Percentiles rank a stretch among this genome's conserved stretches.
phyloP scores from a whole-genome alignment of 2,888 invertebrate species.

The Archaeoteleia sp. region DNA sequence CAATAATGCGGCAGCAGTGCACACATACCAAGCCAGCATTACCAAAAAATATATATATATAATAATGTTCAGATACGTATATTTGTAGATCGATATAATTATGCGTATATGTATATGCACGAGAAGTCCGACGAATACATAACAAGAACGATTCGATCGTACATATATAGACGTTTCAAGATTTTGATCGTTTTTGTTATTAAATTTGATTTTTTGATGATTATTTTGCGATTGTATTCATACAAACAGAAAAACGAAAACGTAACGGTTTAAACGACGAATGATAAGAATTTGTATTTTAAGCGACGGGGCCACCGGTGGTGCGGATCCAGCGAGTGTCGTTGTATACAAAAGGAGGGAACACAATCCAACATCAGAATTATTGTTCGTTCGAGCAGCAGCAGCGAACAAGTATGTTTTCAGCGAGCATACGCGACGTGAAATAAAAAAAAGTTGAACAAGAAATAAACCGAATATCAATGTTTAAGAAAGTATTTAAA shows the following conservation, averaged over 20 bases:
- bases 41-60: conserved; percentile 56
- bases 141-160: conserved; percentile 43
- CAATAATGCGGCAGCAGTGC: conserved; percentile 69
- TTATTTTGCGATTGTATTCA: conserved; percentile 9
- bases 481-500: conserved; percentile 3
- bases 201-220: conserved; percentile 7
- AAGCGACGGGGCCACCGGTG: conserved; percentile 57
- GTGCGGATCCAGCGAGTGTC: conserved; percentile 60
- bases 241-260: conserved; percentile 9
- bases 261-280: conserved; percentile 35
- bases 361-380: conserved; percentile 53
- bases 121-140: conserved; percentile 34
- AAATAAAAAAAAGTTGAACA: conserved; percentile 20
- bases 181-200: conserved; percentile 31
- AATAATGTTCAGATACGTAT: conserved; percentile 15
- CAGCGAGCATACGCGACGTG: conserved; percentile 44
- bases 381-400: conserved; percentile 50
- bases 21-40: conserved; percentile 70
- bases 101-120: conserved; percentile 52
- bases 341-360: conserved; percentile 51
- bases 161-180: conserved; percentile 39
- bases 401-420: conserved; percentile 47
- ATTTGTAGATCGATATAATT: conserved; percentile 40
- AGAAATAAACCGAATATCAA: conserved; percentile 1
- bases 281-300: conserved; percentile 49